Percentiles rank a stretch among this genome's conserved stretches.
Evolutionary conservation across 2,888 invertebrate species (phyloP).

Genomic region (Cheilosia impressa): DNA sequence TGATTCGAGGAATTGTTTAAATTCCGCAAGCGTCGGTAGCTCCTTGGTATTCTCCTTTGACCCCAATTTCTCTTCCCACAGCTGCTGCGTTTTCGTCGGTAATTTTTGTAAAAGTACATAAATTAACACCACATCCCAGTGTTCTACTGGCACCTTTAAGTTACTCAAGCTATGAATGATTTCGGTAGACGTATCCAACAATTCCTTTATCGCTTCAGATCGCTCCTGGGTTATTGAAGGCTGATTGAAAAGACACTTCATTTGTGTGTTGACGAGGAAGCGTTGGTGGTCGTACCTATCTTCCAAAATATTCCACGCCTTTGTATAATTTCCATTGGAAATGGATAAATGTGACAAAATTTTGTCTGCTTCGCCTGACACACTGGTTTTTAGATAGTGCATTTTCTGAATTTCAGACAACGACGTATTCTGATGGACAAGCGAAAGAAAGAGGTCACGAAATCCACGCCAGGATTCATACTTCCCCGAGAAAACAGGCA

Average conservation of each 20-base stretch:
- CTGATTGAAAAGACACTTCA: neutral
- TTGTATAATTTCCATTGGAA: neutral
- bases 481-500: constrained; percentile 6
- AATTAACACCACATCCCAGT: neutral
- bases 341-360: neutral
- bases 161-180: too few relatives aligned
- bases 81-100: neutral
- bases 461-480: constrained; percentile 12
- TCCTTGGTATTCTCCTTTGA: neutral
- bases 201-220: neutral
- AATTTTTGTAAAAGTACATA: neutral
- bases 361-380: constrained; percentile 17
- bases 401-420: constrained; percentile 21
- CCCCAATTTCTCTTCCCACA: too few relatives aligned
- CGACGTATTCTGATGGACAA: constrained; percentile 12
- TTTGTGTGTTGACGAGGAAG: neutral
- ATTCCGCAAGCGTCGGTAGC: neutral
- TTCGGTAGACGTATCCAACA: neutral
- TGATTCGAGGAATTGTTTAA: neutral
- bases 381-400: constrained; percentile 20
- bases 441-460: constrained; percentile 10
- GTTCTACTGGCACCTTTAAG: too few relatives aligned
- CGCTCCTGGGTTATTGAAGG: neutral
- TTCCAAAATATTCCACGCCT: neutral
- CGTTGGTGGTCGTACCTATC: neutral